phyloP scores from a whole-genome alignment of 2,113 vertebrate species.

The Rhynchomys soricoides region DNA sequence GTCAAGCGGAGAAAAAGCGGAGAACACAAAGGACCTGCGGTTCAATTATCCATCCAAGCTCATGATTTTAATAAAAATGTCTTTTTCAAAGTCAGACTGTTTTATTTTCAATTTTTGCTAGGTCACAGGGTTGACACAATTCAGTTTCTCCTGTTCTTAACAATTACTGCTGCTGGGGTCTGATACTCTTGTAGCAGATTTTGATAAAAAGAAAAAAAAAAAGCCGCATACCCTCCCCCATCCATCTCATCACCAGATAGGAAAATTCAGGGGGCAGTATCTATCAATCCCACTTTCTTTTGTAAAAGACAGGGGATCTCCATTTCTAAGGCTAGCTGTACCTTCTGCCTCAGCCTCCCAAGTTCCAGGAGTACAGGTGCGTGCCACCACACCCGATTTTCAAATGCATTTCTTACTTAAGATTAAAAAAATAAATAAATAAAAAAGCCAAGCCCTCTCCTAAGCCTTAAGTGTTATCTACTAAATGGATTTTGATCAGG shows the following conservation, averaged over 20 bases:
- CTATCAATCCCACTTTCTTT: not conserved
- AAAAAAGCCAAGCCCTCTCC: not conserved
- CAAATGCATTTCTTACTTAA: not conserved
- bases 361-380: not conserved
- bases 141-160: not conserved
- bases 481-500: not conserved
- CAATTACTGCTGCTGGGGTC: not conserved
- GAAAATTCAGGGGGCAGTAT: not conserved
- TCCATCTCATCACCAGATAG: not conserved
- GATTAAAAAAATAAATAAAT: not conserved
- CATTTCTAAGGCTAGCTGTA: not conserved
- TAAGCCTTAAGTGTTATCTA: not conserved
- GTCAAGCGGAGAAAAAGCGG: not conserved
- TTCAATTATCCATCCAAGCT: not conserved
- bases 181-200: not conserved
- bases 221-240: not conserved
- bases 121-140: not conserved
- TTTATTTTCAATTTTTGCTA: not conserved
- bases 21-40: too few relatives aligned
- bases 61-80: not conserved
- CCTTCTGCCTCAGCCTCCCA: too few relatives aligned
- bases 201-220: not conserved
- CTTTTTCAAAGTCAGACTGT: not conserved
- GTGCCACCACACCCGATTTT: not conserved
- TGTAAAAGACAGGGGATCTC: not conserved